Percentiles rank a stretch among this genome's conserved stretches.
These are phyloP conservation scores for Pocillopora meandrina DNA, from an alignment of 92 coral and sea anemone genomes.

Conservation along the genomic window DNA sequence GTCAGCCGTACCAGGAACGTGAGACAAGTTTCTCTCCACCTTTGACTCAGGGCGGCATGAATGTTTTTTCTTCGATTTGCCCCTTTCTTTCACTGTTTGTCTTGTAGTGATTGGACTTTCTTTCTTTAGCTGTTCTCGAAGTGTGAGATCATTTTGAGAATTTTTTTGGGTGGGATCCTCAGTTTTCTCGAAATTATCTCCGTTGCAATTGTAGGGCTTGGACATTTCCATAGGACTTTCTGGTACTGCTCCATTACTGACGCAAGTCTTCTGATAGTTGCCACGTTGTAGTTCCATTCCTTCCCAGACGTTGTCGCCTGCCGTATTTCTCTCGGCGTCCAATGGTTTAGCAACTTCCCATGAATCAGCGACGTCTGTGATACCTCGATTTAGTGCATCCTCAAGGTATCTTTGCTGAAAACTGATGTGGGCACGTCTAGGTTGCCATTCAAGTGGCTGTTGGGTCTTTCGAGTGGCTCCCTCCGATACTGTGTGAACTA, in stretches of 20 bases:
- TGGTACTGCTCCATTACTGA: too few species aligned
- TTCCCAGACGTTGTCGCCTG: conserved; percentile 8
- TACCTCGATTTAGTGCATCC: neutral
- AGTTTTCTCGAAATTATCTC: neutral
- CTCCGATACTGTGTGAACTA: neutral
- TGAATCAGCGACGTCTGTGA: neutral
- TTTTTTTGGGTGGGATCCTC: neutral
- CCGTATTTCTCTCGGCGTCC: neutral
- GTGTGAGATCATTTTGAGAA: neutral
- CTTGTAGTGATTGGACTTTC: neutral
- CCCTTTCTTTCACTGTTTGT: neutral
- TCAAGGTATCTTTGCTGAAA: neutral
- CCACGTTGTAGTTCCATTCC: neutral
- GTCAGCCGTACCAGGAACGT: neutral
- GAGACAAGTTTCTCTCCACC: neutral
- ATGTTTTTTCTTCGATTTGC: neutral
- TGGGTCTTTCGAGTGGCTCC: neutral
- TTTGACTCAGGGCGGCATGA: neutral
- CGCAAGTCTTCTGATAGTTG: too few species aligned
- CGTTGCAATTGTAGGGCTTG: neutral
- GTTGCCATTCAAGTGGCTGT: neutral
- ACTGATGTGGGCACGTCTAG: neutral
- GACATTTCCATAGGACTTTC: neutral
- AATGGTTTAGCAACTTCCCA: neutral
- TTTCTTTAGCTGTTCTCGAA: neutral